Evolutionary conservation across 37 sponge, comb jelly and placozoan genomes (phyloP).

Genomic region (Sycon ciliatum): DNA sequence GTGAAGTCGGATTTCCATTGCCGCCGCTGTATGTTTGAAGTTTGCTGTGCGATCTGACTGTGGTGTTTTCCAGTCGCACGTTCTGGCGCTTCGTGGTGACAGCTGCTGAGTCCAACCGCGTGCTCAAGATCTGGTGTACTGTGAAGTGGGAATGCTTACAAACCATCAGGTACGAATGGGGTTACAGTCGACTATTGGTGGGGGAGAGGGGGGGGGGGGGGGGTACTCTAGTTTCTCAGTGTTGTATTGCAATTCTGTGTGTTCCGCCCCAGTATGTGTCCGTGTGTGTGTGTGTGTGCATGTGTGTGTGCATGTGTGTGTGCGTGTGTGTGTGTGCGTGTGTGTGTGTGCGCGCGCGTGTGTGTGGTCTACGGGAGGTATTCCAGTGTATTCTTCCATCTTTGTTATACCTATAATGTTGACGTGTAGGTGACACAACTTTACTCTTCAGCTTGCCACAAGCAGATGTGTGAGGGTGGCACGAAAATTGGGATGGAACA

Average conservation of each 20-base stretch:
- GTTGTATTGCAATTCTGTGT: background rate
- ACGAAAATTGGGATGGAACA: too few relatives aligned
- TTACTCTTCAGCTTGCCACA: too few relatives aligned
- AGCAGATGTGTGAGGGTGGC: too few relatives aligned
- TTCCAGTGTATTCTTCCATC: too few relatives aligned
- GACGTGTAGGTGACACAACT: too few relatives aligned
- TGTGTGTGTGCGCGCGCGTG: background rate
- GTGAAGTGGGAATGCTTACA: constrained; percentile 77
- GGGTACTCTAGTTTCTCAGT: background rate
- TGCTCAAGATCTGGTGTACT: constrained; percentile 83
- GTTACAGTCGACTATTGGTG: constrained; percentile 5
- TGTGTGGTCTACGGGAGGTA: too few relatives aligned
- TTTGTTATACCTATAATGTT: too few relatives aligned
- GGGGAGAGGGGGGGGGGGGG: background rate
- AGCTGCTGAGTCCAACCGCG: constrained; percentile 47
- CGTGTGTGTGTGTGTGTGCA: constrained; percentile 22
- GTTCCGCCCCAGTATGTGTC: background rate
- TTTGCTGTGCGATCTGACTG: background rate
- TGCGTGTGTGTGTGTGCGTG: background rate
- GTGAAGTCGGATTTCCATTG: too few relatives aligned
- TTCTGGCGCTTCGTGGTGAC: constrained; percentile 84
- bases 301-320: constrained; percentile 1
- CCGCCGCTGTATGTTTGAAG: background rate
- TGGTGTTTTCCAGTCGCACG: constrained; percentile 22
- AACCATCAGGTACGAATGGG: constrained; percentile 44